These are phyloP conservation scores for Falco rusticolus DNA, from an alignment of 2,797 vertebrate genomes.

Conservation along the genomic window DNA sequence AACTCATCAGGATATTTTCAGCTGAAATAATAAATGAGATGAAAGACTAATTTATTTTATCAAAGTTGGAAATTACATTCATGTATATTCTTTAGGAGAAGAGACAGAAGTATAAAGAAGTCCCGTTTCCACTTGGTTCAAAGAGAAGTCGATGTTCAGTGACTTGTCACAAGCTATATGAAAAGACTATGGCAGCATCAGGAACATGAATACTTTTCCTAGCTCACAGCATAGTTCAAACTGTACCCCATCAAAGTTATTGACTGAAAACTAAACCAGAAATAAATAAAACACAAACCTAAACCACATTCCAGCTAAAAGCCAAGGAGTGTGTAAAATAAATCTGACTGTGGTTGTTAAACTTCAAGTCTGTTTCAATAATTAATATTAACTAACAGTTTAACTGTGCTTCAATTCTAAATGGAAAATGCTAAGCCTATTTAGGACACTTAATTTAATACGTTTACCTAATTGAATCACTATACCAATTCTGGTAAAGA, in stretches of 20 bases:
- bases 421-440: slow-evolving; percentile 4
- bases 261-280: background rate
- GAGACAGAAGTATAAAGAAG: background rate
- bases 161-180: background rate
- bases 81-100: background rate
- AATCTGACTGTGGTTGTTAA: background rate
- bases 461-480: background rate
- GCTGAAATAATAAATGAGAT: background rate
- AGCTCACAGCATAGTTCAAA: background rate
- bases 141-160: background rate
- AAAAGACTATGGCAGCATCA: background rate
- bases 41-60: background rate
- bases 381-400: slow-evolving; percentile 53
- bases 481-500: background rate
- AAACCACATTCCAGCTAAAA: background rate
- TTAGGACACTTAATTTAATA: background rate
- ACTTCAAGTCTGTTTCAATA: slow-evolving; percentile 15
- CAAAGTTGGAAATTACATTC: background rate
- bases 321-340: background rate
- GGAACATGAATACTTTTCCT: background rate
- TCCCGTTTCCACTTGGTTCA: background rate
- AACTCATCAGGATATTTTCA: background rate
- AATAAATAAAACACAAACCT: background rate
- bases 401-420: slow-evolving; percentile 20
- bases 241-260: background rate